Conservation (phyloP, 2,113 vertebrate genomes). For the Scophthalmus maximus region DNA sequence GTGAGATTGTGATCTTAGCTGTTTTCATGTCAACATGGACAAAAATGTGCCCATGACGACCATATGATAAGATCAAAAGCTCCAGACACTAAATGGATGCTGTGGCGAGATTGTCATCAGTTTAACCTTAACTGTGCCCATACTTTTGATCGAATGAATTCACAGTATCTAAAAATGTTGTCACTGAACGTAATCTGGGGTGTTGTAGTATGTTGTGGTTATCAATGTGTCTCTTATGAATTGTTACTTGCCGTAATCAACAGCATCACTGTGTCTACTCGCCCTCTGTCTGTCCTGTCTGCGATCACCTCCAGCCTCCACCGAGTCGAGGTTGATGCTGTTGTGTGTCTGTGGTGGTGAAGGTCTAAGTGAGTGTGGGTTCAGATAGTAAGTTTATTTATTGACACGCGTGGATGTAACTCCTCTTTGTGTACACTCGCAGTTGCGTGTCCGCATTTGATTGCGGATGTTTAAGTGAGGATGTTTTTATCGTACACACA, state of each 20-base stretch:
- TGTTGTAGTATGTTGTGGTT: no score
- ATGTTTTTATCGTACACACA: slow-evolving; percentile 1
- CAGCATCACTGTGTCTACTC: no score
- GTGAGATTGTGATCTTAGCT: neutral
- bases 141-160: no score
- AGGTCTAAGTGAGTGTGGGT: no score
- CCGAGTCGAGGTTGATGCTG: slow-evolving; percentile 30
- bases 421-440: neutral
- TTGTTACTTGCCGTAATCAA: neutral
- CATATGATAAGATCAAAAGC: no score
- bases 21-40: neutral
- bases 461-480: slow-evolving; percentile 12
- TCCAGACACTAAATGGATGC: no score
- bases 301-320: neutral
- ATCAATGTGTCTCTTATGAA: neutral
- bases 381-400: neutral
- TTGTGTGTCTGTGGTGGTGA: slow-evolving; percentile 54
- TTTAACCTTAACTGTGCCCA: no score
- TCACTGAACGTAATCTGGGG: no score
- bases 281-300: neutral
- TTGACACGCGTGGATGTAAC: neutral
- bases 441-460: neutral
- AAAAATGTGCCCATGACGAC: no score
- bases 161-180: no score
- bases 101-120: no score